phyloP scores from a whole-genome alignment of 2,113 vertebrate species.

The Xiphorhynchus elegans region DNA sequence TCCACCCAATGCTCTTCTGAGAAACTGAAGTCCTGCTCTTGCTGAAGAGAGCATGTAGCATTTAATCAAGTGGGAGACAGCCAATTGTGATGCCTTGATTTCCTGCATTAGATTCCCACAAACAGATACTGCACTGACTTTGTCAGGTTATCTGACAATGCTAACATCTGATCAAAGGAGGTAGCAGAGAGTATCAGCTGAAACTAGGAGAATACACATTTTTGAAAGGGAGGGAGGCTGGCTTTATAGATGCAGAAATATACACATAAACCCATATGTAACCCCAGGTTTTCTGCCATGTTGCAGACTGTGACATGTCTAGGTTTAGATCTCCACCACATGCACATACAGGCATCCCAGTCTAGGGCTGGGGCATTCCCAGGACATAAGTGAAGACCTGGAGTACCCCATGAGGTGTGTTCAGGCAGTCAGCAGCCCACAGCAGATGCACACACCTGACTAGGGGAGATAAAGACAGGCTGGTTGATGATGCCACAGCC shows the following conservation, averaged over 20 bases:
- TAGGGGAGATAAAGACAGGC: background rate
- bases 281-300: background rate
- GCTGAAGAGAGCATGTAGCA: background rate
- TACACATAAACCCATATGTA: background rate
- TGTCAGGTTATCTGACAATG: background rate
- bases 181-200: background rate
- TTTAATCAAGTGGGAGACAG: background rate
- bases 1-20: background rate
- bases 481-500: background rate
- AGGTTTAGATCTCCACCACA: background rate
- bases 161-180: slow-evolving; percentile 25
- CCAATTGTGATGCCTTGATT: background rate
- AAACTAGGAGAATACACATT: background rate
- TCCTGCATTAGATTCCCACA: background rate
- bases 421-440: background rate
- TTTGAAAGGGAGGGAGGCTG: background rate
- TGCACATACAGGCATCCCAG: background rate
- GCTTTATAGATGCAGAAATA: background rate
- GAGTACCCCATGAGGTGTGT: background rate
- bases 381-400: rapidly evolving
- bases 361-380: background rate
- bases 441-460: rapidly evolving
- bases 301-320: background rate
- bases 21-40: background rate
- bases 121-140: background rate